Base-by-base conservation (phyloP, 37 sponge, comb jelly and placozoan species). In the Spongilla lacustris region DNA sequence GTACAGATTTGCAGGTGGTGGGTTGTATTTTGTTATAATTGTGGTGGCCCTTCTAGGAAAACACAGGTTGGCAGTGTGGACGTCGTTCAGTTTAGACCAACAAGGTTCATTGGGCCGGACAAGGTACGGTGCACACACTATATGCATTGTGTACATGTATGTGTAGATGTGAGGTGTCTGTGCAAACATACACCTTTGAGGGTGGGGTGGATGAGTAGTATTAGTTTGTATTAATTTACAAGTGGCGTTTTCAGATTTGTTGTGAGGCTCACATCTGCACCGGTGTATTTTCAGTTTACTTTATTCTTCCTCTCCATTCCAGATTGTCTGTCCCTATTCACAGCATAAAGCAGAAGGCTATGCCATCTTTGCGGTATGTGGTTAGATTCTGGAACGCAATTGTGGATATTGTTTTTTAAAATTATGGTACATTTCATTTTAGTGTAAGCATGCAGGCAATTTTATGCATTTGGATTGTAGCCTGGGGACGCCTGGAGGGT, bases 251-350 rank as follows among this genome's bases (percentile, higher is more conserved):
- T n/a, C n/a, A n/a, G n/a, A n/a, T n/a, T n/a, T n/a, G n/a, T n/a
- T n/a, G n/a, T 41, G 41, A 41, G 41, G 3, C 41, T 6, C 3
- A 41, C 41, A 41, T 41, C 41, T 41, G 41, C 41, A 41, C 6
- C 41, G 6, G 3, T 41, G 41, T 41, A 58, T 58, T 10, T 58
- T 10, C 21, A 58, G 21, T 58, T 58, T 58, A 58, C 19, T 17
- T 17, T 58, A 36, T 58, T 68, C 69, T 23, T 37, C 28, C 17
- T 25, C 29, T 49, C 77, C 67, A 33, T 66, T 74, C 28, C 66
- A 92, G 93, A 49, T 93, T 29, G 73, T 93, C 2, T 35, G 76
- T 9, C 93, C 93, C 2, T 93, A 86, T 79, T 89, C 90, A 14
- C 82, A 71, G 23, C 73, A 73, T 67, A 66, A 66, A 26, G 81